A percentile compares a stretch with the other conserved stretches of the same genome.
phyloP scores from a whole-genome alignment of 2,888 invertebrate genomes.

The Drosophila greeni region DNA sequence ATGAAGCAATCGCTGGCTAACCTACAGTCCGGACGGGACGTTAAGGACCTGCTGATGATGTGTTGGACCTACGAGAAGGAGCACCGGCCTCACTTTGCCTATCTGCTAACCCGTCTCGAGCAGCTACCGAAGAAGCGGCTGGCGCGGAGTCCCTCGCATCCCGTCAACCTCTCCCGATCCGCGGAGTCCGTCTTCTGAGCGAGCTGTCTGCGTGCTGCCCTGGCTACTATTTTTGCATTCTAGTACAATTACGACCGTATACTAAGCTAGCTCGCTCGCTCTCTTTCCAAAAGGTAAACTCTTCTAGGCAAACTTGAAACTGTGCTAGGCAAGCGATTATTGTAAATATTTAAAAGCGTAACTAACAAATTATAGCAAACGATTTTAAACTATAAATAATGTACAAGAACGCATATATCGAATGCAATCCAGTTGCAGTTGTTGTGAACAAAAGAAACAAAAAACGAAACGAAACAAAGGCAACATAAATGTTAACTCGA shows the following conservation, averaged over 20 bases:
- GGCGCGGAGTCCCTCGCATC: conserved; percentile 98
- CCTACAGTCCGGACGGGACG: conserved; percentile 95
- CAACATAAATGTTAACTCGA: conserved; percentile 55
- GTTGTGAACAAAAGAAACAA: conserved; percentile 2
- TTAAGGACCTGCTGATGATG: conserved; percentile 97
- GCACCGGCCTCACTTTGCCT: conserved; percentile 94
- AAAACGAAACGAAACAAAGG: conserved; percentile 11
- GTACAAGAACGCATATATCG: conserved; percentile 19
- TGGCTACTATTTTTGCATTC: conserved; percentile 35
- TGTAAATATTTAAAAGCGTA: conserved; percentile 52
- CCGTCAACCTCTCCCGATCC: conserved; percentile 96
- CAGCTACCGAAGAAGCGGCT: conserved; percentile 96
- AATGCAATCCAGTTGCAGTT: conserved; percentile 24
- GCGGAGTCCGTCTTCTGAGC: conserved; percentile 95
- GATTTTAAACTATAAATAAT: conserved; percentile 28
- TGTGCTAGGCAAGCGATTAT: conserved; percentile 38
- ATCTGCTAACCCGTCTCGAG: conserved; percentile 90
- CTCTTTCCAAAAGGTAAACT: conserved; percentile 35
- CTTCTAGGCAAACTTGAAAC: conserved; percentile 50
- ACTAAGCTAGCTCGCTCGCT: conserved; percentile 5
- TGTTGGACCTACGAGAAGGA: conserved; percentile 95
- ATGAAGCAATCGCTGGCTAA: conserved; percentile 96
- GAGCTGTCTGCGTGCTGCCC: background rate
- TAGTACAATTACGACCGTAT: conserved; percentile 50
- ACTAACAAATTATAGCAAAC: conserved; percentile 30